Evolutionary conservation across 1,140 invertebrate genomes (phyloP).

Genomic region (Paracyclopina nana): DNA sequence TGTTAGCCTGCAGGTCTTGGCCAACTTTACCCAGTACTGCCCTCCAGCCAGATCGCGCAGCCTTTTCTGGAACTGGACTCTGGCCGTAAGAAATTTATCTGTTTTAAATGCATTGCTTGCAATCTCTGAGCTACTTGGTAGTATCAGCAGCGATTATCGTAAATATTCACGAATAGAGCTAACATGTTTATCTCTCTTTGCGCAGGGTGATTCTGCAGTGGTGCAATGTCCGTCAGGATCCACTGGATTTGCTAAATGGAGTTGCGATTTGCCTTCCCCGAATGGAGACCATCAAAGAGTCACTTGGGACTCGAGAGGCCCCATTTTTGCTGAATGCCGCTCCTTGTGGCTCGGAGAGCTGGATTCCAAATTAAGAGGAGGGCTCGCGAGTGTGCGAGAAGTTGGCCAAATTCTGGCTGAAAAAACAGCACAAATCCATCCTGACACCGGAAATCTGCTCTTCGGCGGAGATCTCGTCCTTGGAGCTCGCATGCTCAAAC

Average conservation of each 20-base stretch:
- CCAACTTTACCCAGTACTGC: constrained; percentile 30
- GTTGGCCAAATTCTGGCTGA: constrained; percentile 34
- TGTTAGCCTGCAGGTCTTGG: background rate
- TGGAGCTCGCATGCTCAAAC: constrained; percentile 9
- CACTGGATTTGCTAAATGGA: constrained; percentile 60
- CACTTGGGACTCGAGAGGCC: constrained; percentile 51
- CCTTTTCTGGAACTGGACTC: constrained; percentile 69
- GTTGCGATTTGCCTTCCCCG: constrained; percentile 29
- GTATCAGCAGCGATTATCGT: too few species aligned
- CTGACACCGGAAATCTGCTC: too few species aligned
- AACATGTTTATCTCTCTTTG: too few species aligned
- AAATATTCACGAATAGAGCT: too few species aligned
- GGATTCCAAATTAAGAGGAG: constrained; percentile 50
- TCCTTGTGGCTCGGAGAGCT: constrained; percentile 70
- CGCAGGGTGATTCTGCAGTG: constrained; percentile 36
- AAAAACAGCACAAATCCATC: too few species aligned
- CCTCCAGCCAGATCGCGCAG: constrained; percentile 46
- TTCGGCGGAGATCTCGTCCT: constrained; percentile 11
- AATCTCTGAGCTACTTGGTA: too few species aligned
- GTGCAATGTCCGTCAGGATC: constrained; percentile 76
- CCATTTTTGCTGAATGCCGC: constrained; percentile 71
- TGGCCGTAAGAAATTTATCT: constrained; percentile 33
- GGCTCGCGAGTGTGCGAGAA: constrained; percentile 57
- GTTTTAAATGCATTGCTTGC: too few species aligned
- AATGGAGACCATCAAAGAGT: too few species aligned